A percentile compares a stretch with the other conserved stretches of the same genome.
phyloP scores from a whole-genome alignment of 2,888 invertebrate genomes.

The Baronia brevicornis region DNA sequence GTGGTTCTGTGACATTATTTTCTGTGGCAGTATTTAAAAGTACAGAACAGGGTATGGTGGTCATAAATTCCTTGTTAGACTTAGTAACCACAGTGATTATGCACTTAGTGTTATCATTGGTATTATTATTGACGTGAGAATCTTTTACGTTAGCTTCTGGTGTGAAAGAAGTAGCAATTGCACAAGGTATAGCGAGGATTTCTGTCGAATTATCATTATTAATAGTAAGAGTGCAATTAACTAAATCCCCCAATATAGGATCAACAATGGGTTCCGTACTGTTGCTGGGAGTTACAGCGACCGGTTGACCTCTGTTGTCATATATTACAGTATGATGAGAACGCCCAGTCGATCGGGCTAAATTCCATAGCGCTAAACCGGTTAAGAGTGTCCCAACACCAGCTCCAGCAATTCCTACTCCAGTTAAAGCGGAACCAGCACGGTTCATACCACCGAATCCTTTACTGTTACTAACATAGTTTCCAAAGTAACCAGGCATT shows the following conservation, averaged over 20 bases:
- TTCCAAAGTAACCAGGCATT: conserved; percentile 61
- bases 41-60: conserved; percentile 66
- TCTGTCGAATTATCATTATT: conserved; percentile 53
- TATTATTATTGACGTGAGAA: conserved; percentile 31
- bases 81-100: conserved; percentile 61
- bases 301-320: conserved; percentile 64
- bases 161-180: conserved; percentile 67
- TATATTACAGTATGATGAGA: conserved; percentile 64
- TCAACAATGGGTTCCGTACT: conserved; percentile 42
- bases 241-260: conserved; percentile 56
- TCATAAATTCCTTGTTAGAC: conserved; percentile 55
- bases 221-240: conserved; percentile 65
- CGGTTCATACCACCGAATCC: conserved; percentile 51
- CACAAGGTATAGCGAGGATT: conserved; percentile 65
- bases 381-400: conserved; percentile 66
- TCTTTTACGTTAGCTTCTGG: conserved; percentile 62
- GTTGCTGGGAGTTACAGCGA: conserved; percentile 56
- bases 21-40: conserved; percentile 62
- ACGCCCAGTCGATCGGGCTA: conserved; percentile 61
- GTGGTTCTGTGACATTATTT: conserved; percentile 66
- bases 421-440: conserved; percentile 47
- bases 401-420: conserved; percentile 63
- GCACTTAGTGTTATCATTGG: conserved; percentile 58
- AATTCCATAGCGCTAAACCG: conserved; percentile 68
- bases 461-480: conserved; percentile 39